phyloP scores from a whole-genome alignment of 2,888 invertebrate species.

The Poecilobothrus nobilitatus region DNA sequence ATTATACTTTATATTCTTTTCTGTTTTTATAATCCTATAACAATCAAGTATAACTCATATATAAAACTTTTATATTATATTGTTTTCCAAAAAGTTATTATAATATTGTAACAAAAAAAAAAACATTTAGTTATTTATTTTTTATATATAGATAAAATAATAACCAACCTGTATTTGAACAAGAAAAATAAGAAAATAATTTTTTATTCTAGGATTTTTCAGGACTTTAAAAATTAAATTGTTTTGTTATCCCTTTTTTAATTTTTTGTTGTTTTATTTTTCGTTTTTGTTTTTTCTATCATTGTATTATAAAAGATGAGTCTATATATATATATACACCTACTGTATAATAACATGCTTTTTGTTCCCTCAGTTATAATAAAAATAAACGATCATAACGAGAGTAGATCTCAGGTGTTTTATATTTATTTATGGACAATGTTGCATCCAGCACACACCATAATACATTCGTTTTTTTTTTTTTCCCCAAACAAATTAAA shows the following conservation, averaged over 20 bases:
- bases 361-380: not conserved
- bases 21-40: too few species aligned
- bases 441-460: not conserved
- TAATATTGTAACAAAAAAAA: too few species aligned
- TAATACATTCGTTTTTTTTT: too few species aligned
- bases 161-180: not conserved
- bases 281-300: too few species aligned
- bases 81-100: too few species aligned
- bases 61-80: too few species aligned
- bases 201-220: not conserved
- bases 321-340: not conserved
- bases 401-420: not conserved
- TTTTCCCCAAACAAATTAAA: constrained; percentile 4
- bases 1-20: too few species aligned
- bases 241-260: not conserved
- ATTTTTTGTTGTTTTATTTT: too few species aligned
- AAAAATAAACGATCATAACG: constrained; percentile 6
- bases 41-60: too few species aligned
- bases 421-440: constrained; percentile 1
- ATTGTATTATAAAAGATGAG: not conserved
- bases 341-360: not conserved
- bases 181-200: not conserved
- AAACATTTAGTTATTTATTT: too few species aligned
- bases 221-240: not conserved
- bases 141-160: too few species aligned